phyloP scores from a whole-genome alignment of 2,888 invertebrate genomes.

The Pristionchus fissidentatus region DNA sequence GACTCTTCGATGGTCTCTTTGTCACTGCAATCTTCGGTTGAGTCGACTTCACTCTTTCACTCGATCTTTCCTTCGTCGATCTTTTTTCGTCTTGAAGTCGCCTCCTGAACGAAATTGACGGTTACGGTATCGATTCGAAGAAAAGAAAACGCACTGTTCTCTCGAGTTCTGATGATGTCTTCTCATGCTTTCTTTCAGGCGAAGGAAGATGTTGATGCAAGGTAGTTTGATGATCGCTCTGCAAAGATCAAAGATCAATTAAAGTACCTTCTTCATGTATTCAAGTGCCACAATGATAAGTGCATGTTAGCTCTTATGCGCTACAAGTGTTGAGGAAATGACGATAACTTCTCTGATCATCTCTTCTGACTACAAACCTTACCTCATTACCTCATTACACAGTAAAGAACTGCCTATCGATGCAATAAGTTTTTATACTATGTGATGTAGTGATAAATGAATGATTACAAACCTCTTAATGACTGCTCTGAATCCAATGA shows the following conservation, averaged over 20 bases:
- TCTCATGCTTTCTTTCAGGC: conserved; percentile 20
- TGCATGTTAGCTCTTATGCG: too few species aligned
- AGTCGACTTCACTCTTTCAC: conserved; percentile 9
- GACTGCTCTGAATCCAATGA: conserved; percentile 29
- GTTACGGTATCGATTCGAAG: conserved; percentile 40
- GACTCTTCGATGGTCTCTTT: conserved; percentile 22
- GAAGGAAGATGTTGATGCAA: conserved; percentile 4
- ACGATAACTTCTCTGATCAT: too few species aligned
- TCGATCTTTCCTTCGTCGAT: not conserved
- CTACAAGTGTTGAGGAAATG: too few species aligned
- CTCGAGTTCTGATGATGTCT: not conserved
- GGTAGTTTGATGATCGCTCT: conserved; percentile 24
- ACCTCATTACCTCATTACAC: too few species aligned
- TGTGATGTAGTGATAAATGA: too few species aligned
- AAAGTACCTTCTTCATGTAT: too few species aligned
- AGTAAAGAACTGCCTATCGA: too few species aligned
- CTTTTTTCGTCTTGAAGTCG: not conserved
- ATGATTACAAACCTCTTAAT: conserved; percentile 14
- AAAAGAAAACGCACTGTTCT: not conserved
- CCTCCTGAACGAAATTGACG: conserved; percentile 12
- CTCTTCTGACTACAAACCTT: too few species aligned
- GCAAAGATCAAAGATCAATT: conserved; percentile 17
- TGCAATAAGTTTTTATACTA: too few species aligned
- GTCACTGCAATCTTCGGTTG: not conserved
- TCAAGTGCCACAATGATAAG: too few species aligned